Evolutionary conservation across 2,797 vertebrate species (phyloP), one percentile per base, ranked within the genome.

Genomic region (Myotis daubentonii): DNA sequence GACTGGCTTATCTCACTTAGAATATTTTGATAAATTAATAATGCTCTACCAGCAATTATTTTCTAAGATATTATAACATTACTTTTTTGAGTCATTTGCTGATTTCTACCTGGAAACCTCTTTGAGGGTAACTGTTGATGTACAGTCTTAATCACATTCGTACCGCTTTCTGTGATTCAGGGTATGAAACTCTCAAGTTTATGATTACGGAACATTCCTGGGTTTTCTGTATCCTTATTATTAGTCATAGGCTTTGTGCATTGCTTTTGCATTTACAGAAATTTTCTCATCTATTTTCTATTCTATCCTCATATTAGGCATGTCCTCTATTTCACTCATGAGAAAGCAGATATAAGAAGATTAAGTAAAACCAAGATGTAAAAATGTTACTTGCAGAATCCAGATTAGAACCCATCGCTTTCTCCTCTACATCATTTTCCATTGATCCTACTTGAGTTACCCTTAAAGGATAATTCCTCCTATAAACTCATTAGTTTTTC

Each of bases 221-320:
- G 22, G 51, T 91, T 10, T 83, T 85, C 55, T 89, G 11, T 66
- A 72, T 66, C 6, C 89, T 75, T 89, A 51, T 10, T 53, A 47
- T 12, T 94, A 53, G 57, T 70, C 25, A 3, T 44, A 33, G 17
- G 2, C 1, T 87, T 79, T 81, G 16, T 33, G 1, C 57, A 65
- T 13, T 81, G 7, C 44, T 76, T 95, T 90, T 53, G 65, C 5
- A 82, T 66, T 57, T 79, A 49, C 11, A 91, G 49, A 74, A 41
- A 60, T 87, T 78, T 93, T 94, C 88, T 86, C 25, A 30, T n/a
- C 12, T 41, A 11, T 84, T 94, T 96, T 89, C 30, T 36, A 57
- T 74, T 72, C 30, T 82, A 20, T 44, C 23, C 15, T 57, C 53
- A 70, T 3, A 57, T 41, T 3, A 60, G 1, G 10, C 5, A 65